Evolutionary conservation across 2,888 invertebrate species (phyloP), one percentile per base, ranked within the genome.

Genomic region (Cerceris rybyensis): DNA sequence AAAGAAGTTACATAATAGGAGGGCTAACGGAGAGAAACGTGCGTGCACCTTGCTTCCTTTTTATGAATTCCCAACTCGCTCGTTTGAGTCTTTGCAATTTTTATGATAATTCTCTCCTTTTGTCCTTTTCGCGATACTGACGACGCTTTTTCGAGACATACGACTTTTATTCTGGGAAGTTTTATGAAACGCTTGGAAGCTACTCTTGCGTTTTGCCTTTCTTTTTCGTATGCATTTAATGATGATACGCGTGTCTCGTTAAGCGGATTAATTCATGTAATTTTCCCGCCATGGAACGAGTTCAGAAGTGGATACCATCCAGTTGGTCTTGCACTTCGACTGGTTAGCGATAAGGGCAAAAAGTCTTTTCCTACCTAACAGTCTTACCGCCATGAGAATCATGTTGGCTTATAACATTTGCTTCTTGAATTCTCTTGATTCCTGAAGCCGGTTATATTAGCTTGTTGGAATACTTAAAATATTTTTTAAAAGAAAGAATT

Each of bases 1-100:
- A 90, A 88, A 88, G 89, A 87, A 89, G 86, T 84, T 83, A 76
- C 81, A 82, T 84, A 83, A 85, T 75, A 50, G 64, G 17, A 54
- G 43, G n/a, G 42, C 11, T 2, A 42, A 16, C 9, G 67, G 80
- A 84, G 60, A 68, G 76, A 78, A 65, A 71, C 63, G 52, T 66
- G 58, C 86, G 86, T 82, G 83, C 85, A 88, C 87, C 85, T 87
- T 84, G 83, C 83, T 82, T 55, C 59, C 60, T 54, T 41, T 57
- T 69, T 39, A 7, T n/a, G 14, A 52, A 14, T 52, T 4, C 2
- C 6, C 7, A 1, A 11, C 14, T 7, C 7, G 52, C n/a, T 5
- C 13, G 13, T 2, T 7, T 52, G 13, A 16, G 7, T 55, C 11
- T 28, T 55, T 55, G 17, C 8, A n/a, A 14, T n/a, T 52, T 52